Evolutionary conservation across 2,888 invertebrate genomes (phyloP).

Genomic region (Zygogramma bicolorata): DNA sequence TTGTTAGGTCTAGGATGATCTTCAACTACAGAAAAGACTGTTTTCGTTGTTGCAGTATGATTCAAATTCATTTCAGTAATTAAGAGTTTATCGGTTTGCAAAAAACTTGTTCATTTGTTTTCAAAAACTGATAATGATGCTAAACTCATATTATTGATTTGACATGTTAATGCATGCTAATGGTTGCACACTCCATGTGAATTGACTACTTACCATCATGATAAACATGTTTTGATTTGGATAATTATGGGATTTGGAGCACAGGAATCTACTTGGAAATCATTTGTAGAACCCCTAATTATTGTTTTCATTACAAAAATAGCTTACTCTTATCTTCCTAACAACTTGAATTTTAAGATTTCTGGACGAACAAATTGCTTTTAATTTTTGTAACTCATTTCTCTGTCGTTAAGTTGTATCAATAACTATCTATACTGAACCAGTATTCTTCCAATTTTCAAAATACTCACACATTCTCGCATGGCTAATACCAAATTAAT

Average conservation of each 20-base stretch:
- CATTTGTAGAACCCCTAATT: neutral
- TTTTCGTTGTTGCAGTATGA: too few species aligned
- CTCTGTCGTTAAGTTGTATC: neutral
- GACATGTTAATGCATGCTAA: too few species aligned
- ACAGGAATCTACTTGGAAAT: too few species aligned
- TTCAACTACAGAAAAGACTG: too few species aligned
- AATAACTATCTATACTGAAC: neutral
- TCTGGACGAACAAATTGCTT: too few species aligned
- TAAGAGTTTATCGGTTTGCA: neutral
- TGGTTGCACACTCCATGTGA: too few species aligned
- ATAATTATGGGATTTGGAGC: neutral
- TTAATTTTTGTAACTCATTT: neutral
- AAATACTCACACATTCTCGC: constrained; percentile 1
- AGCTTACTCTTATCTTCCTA: too few species aligned
- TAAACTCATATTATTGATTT: too few species aligned
- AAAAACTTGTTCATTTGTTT: neutral
- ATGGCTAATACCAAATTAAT: constrained; percentile 20
- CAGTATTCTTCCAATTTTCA: neutral
- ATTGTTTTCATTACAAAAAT: too few species aligned
- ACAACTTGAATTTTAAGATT: too few species aligned
- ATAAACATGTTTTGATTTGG: neutral
- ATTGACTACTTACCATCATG: too few species aligned
- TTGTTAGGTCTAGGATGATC: too few species aligned
- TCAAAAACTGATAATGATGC: neutral
- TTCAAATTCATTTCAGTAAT: neutral